Percentiles rank a stretch among this genome's conserved stretches.
Conservation (phyloP, 2,888 invertebrate species). For the Malachius bipustulatus region DNA sequence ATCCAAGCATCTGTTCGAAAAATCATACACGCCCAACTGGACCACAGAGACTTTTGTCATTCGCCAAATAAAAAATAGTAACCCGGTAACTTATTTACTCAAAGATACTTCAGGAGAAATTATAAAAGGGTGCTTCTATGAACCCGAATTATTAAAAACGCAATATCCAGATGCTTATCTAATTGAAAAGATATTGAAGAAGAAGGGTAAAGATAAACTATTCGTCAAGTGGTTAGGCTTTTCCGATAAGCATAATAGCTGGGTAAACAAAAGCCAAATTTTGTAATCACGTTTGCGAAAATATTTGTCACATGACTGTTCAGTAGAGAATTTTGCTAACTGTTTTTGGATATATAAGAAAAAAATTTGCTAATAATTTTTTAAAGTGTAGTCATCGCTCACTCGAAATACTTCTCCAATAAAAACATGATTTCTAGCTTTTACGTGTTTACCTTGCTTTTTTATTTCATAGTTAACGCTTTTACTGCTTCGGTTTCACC, state of each 20-base stretch:
- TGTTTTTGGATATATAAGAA: too few species aligned
- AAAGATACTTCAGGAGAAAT: constrained; percentile 20
- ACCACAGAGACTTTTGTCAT: constrained; percentile 28
- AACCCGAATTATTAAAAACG: constrained; percentile 20
- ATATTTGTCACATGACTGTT: too few species aligned
- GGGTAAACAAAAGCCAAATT: too few species aligned
- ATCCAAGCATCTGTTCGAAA: constrained; percentile 24
- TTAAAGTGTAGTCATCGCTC: too few species aligned
- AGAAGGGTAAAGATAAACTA: constrained; percentile 18
- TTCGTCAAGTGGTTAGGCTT: constrained; percentile 23
- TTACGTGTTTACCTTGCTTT: too few species aligned
- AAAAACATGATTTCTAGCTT: too few species aligned
- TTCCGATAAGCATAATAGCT: constrained; percentile 11
- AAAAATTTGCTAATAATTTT: too few species aligned
- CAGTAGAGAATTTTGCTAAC: too few species aligned
- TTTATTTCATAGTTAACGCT: too few species aligned
- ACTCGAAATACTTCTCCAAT: too few species aligned
- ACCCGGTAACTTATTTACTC: constrained; percentile 25
- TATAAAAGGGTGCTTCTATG: constrained; percentile 24
- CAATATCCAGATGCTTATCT: constrained; percentile 22
- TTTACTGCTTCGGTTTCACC: too few species aligned
- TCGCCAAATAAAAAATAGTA: constrained; percentile 22
- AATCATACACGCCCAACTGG: constrained; percentile 29
- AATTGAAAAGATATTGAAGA: constrained; percentile 23
- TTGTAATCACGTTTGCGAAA: too few species aligned